Conservation (phyloP, 2,888 invertebrate species). For the Tenodera sinensis region DNA sequence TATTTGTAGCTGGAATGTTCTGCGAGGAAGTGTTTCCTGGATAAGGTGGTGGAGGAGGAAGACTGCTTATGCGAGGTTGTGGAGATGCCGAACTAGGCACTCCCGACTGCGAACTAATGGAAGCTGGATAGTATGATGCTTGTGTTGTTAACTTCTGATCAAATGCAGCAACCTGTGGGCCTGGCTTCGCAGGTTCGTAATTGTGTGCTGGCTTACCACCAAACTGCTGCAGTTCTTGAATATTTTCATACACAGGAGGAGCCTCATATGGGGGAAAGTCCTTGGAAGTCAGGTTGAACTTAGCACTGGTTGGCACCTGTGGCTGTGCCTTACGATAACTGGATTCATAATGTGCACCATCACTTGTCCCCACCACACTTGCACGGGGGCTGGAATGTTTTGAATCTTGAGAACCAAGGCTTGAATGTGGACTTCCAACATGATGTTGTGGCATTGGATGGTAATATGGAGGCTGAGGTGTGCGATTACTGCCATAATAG, state of each 20-base stretch:
- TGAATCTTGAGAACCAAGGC: constrained; percentile 47
- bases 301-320: constrained; percentile 65
- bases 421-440: constrained; percentile 43
- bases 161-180: constrained; percentile 46
- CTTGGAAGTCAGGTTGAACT: constrained; percentile 18
- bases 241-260: constrained; percentile 60
- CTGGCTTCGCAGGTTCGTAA: constrained; percentile 48
- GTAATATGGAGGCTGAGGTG: constrained; percentile 59
- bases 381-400: constrained; percentile 49
- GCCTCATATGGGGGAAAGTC: constrained; percentile 50
- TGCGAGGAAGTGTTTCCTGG: constrained; percentile 14
- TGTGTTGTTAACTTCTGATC: constrained; percentile 20
- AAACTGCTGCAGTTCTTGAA: constrained; percentile 50
- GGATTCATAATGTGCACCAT: constrained; percentile 53
- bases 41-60: constrained; percentile 29
- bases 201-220: constrained; percentile 9
- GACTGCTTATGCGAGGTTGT: constrained; percentile 11
- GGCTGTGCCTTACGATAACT: constrained; percentile 74
- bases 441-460: constrained; percentile 48
- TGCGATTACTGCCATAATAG: constrained; percentile 59
- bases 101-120: constrained; percentile 1
- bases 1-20: constrained; percentile 12
- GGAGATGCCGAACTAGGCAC: constrained; percentile 19
- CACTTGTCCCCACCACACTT: constrained; percentile 40
- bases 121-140: constrained; percentile 1